phyloP scores from a whole-genome alignment of 2,888 invertebrate genomes.

The Zhengitettix transpicula region DNA sequence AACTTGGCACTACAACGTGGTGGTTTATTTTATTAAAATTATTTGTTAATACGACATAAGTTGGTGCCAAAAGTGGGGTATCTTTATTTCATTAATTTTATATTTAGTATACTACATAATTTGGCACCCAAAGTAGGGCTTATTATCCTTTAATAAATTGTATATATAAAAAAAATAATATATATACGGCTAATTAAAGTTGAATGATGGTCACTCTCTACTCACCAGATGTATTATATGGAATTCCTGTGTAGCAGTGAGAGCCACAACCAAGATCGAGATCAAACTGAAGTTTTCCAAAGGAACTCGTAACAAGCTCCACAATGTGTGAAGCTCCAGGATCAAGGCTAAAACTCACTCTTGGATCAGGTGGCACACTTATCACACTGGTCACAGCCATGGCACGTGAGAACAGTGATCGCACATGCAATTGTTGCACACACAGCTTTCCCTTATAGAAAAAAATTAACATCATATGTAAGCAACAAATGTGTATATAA shows the following conservation, averaged over 20 bases:
- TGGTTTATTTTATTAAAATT: too few species aligned
- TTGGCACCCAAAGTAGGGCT: too few species aligned
- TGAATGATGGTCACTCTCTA: too few species aligned
- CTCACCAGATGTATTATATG: slow-evolving; percentile 44
- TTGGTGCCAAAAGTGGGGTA: too few species aligned
- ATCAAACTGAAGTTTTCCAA: slow-evolving; percentile 49
- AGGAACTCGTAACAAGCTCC: slow-evolving; percentile 29
- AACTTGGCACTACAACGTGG: too few species aligned
- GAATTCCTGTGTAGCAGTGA: slow-evolving; percentile 62
- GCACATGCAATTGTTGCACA: slow-evolving; percentile 56
- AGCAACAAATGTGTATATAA: too few species aligned
- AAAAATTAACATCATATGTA: background rate
- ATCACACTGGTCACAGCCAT: slow-evolving; percentile 58
- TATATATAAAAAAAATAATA: too few species aligned
- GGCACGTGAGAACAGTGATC: slow-evolving; percentile 61
- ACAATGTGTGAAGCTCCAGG: slow-evolving; percentile 26
- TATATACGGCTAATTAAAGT: too few species aligned
- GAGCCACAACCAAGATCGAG: slow-evolving; percentile 53
- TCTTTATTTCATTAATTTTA: too few species aligned
- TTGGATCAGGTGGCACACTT: slow-evolving; percentile 39
- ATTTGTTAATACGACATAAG: too few species aligned
- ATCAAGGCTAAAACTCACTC: slow-evolving; percentile 35
- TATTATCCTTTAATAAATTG: too few species aligned
- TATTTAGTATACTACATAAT: too few species aligned
- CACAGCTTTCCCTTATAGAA: slow-evolving; percentile 55